Percentiles rank a stretch among this genome's conserved stretches.
These are phyloP conservation scores for Struthidea cinerea DNA, from an alignment of 2,113 vertebrate genomes.

Conservation along the genomic window DNA sequence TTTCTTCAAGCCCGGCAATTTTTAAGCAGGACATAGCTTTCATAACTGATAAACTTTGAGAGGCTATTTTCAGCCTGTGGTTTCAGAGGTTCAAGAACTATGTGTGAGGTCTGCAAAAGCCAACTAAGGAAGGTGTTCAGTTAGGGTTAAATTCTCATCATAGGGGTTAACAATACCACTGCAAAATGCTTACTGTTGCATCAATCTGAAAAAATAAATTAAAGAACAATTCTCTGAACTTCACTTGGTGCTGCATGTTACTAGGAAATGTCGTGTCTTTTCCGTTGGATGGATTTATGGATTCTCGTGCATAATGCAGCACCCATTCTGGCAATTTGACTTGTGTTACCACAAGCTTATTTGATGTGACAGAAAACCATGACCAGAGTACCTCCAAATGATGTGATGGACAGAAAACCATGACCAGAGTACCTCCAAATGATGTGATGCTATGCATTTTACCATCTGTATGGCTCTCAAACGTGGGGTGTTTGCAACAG, in stretches of 20 bases:
- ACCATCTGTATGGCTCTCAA: neutral
- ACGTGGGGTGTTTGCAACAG: neutral
- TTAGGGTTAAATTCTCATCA: neutral
- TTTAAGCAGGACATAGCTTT: neutral
- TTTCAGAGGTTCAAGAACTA: neutral
- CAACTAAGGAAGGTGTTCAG: neutral
- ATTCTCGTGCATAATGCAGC: neutral
- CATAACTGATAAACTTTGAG: neutral
- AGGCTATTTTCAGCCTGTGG: neutral
- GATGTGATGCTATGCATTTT: neutral
- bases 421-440: neutral
- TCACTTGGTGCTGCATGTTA: neutral
- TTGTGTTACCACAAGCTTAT: accelerated
- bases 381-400: neutral
- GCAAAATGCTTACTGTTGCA: neutral
- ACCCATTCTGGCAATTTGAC: neutral
- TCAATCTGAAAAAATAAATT: neutral
- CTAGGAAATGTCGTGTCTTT: neutral
- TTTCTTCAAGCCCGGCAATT: neutral
- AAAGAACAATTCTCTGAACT: neutral
- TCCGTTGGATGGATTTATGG: neutral
- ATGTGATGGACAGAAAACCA: neutral
- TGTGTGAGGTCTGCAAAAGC: neutral
- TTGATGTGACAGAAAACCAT: neutral
- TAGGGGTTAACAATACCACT: neutral